Base-by-base conservation (phyloP, 2,888 invertebrate genomes). In the Sarcophaga carnaria region DNA sequence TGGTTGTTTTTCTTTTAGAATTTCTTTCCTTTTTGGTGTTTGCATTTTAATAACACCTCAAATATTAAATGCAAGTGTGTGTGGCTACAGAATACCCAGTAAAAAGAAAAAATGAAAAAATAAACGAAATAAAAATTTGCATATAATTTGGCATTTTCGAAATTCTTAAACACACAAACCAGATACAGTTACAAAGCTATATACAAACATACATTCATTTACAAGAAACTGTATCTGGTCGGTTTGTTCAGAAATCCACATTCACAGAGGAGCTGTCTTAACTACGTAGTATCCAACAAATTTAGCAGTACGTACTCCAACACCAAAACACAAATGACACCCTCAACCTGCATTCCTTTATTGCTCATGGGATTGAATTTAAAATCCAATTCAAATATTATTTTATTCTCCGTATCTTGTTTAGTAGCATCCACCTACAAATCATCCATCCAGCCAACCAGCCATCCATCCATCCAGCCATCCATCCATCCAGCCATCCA, bases 41-140 rank as follows among this genome's bases (percentile, higher is more conserved):
- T 81, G 72, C 81, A 78, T 81, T 75, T 85, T 81, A 70, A 78
- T 81, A 81, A 78, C 85, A 85, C 85, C 85, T 75, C 60, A 82
- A 70, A 81, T 78, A 75, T 62, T 74, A 62, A 76, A 69, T 74
- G 71, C 64, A 66, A 72, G 63, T 78, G 63, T 78, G 63, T 78
- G 72, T 78, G 74, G 70, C 47, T 70, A 54, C 63, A 60, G 37
- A 49, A 70, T 1, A 8, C 54, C 62, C 14, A 63, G 14, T 25
- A 25, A n/a, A 20, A 22, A 80, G 14, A 17, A 49, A 11, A 14
- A 62, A 20, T 8, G 17, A 59, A 59, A 64, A 37, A 45, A 64
- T 54, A 27, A n/a, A 25, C 12, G 10, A 47, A 8, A n/a, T 49
- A 1, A 10, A 75, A 76, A 70, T 27, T 20, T 77, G 69, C 62